Base-by-base conservation (phyloP, 2,888 invertebrate species). In the Lacanobia wlatinum region DNA sequence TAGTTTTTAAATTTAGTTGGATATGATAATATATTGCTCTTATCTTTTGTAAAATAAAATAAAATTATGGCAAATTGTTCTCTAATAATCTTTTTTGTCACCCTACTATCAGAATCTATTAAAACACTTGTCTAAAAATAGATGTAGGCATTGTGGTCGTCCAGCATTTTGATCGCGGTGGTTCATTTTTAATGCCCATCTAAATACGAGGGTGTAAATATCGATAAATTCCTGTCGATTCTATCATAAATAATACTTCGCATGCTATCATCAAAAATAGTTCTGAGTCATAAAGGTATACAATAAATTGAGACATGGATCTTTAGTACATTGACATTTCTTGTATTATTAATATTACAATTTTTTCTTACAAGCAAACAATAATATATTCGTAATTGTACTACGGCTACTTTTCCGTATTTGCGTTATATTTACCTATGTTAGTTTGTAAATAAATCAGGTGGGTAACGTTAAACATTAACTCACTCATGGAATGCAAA, bases 51-150 rank as follows among this genome's bases (percentile, higher is more conserved):
- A 38, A 38, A 5, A 6, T 38, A 38, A 9, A 38, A 38, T 38
- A 7, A 9, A 59, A 55, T 63, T 40, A 56, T 34, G 23, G 7
- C 1, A 2, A 61, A 62, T 48, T 14, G n/a, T 14, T 10, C 21
- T 78, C 43, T 70, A 66, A 80, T 38, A 62, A 18, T 48, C 21
- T 38, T 73, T 67, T 71, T 89, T 86, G 90, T 81, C 84, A 85
- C 87, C 80, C 67, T 77, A 77, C 71, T 70, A 67, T 64, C 63
- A 71, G 87, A 89, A 89, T 89, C 87, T 87, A 88, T 90, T 90
- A 89, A 89, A 86, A 88, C 87, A 87, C 87, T 86, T 85, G 78
- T 87, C 87, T 91, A 87, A 87, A 92, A 90, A 91, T 91, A 91
- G 88, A 87, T 70, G 73, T 79, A 70, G 82, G 84, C 84, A 87